Evolutionary conservation across 2,113 vertebrate genomes (phyloP).

Genomic region (Callipepla squamata): DNA sequence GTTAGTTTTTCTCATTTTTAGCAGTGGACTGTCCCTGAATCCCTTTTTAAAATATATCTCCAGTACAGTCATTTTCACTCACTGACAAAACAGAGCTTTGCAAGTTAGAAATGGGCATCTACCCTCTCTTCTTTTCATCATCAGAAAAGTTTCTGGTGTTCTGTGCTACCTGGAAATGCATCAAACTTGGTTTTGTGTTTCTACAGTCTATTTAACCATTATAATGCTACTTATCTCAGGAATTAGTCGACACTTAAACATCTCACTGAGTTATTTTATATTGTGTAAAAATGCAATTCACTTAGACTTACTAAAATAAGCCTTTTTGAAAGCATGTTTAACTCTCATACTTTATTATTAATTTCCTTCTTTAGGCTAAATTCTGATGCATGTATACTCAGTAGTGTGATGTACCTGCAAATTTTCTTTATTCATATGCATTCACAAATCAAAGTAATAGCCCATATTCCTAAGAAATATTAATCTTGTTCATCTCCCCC

Average conservation of each 20-base stretch:
- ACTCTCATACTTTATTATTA: background rate
- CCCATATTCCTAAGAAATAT: background rate
- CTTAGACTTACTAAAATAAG: background rate
- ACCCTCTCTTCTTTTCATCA: background rate
- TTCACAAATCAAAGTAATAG: constrained; percentile 38
- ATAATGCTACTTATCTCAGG: background rate
- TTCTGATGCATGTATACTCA: background rate
- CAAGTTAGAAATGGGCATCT: background rate
- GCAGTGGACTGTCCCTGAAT: background rate
- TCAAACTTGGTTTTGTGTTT: background rate
- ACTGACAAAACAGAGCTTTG: background rate
- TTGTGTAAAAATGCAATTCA: background rate
- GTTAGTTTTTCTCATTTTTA: background rate
- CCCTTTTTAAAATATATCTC: background rate
- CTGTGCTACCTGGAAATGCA: background rate
- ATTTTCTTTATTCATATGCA: background rate
- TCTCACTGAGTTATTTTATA: background rate
- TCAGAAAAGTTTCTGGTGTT: background rate
- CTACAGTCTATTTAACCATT: background rate
- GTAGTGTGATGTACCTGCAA: background rate
- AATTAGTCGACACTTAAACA: background rate
- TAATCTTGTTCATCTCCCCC: background rate
- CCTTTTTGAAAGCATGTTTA: constrained; percentile 1
- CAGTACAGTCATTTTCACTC: accelerated
- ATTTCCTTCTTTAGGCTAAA: constrained; percentile 11